These are phyloP conservation scores for Talpa occidentalis DNA, from an alignment of 2,113 vertebrate genomes.

Conservation along the genomic window DNA sequence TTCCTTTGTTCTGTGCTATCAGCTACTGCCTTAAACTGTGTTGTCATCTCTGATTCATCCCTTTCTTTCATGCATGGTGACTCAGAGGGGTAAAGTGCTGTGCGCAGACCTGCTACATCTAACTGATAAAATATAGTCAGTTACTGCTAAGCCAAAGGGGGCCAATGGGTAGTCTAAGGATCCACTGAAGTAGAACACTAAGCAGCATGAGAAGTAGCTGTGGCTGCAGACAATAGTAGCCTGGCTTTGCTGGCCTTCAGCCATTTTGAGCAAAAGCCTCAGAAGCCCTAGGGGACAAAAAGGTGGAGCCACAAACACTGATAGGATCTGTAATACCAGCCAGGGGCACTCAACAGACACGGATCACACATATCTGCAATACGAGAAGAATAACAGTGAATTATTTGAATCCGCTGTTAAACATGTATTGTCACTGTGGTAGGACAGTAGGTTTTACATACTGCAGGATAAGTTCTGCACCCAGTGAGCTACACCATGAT, in stretches of 20 bases:
- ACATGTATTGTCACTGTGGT: background rate
- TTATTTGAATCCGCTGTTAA: background rate
- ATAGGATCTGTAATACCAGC: background rate
- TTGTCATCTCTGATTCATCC: constrained; percentile 56
- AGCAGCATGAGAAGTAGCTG: background rate
- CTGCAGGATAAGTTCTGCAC: background rate
- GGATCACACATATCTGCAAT: background rate
- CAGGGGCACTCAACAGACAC: background rate
- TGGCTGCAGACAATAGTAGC: background rate
- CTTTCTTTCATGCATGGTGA: constrained; percentile 23
- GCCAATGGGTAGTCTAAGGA: background rate
- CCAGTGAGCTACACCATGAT: background rate
- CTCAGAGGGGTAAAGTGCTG: background rate
- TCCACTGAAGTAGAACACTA: background rate
- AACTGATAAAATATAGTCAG: constrained; percentile 61
- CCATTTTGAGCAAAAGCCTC: constrained; percentile 33
- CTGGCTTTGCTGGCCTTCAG: background rate
- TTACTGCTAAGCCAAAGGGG: background rate
- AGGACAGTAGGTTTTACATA: background rate
- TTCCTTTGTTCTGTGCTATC: constrained; percentile 50
- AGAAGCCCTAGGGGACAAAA: background rate
- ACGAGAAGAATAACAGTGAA: background rate
- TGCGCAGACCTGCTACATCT: constrained; percentile 34
- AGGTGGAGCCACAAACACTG: background rate
- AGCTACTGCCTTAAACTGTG: background rate